Evolutionary conservation across 2,113 vertebrate species (phyloP), one percentile per base, ranked within the genome.

Genomic region (Tonatia bakeri): DNA sequence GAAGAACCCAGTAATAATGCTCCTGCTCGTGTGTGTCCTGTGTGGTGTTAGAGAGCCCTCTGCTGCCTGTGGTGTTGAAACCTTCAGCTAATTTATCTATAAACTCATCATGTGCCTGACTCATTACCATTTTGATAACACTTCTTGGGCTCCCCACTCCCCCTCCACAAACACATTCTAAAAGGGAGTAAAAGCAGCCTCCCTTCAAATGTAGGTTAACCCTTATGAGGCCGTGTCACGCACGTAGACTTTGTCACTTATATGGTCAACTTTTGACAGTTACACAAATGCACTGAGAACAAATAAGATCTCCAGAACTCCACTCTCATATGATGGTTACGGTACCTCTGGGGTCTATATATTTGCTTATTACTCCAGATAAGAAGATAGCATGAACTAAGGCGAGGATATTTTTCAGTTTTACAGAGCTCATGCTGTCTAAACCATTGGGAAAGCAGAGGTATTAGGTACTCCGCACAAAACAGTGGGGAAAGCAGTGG

Each of bases 1-100:
- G 31, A 87, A 87, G n/a, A 67, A 6, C 38, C 77, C 20, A 7
- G 26, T 64, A 17, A 20, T 26, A 1, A 31, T 52, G 59, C 15
- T 0, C 47, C 12, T 4, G 22, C 54, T 24, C 28, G 22, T 47
- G 43, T 33, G 4, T 47, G 77, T 87, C 36, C 75, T 54, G 4
- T 59, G 45, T 88, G 73, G 73, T 91, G 91, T 94, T 97, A 97
- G 95, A 90, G 97, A 72, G 97, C 96, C 97, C 96, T 81, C 95
- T 95, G 22, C 90, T 95, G 95, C 75, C 65, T 64, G 9, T 47
- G n/a, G 40, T 40, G 12, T 19, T 59, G 69, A 84, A 7, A 24
- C 84, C 79, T 54, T 80, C 76, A 13, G 24, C 36, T 17, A 67
- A 28, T 6, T 61, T n/a, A 5, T 56, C 43, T 73, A 0, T 38